Base-by-base conservation (phyloP, 2,113 vertebrate species). In the Nycticryphes semicollaris region DNA sequence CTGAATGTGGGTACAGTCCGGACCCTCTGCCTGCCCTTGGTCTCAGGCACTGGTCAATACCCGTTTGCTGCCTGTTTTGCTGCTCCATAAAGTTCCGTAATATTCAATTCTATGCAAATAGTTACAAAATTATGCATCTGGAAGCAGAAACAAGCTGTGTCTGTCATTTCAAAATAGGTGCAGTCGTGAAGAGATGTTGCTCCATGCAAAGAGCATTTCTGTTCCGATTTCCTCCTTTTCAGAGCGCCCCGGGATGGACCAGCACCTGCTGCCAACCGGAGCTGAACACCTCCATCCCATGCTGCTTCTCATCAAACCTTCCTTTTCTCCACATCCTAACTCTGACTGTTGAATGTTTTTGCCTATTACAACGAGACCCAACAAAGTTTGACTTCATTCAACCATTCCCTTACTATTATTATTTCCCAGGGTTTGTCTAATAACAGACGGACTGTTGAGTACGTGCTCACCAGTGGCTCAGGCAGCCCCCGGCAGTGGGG, bases 61-160 rank as follows among this genome's bases (percentile, higher is more conserved):
- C 68, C 50, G 11, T 12, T 47, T 73, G 39, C 56, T 30, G 23
- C 69, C 59, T 70, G 51, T 51, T 91, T 20, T 35, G 33, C 33
- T 47, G 60, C 51, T 94, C 68, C 73, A 48, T 28, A 19, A 89
- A 84, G 70, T 67, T 70, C 68, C 43, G 51, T 56, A 87, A 22
- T n/a, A 51, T 51, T 59, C 74, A 90, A 56, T 67, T 19, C 69
- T 14, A 89, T 51, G 94, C 73, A 92, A 91, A 94, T 43, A 35
- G 64, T 33, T 45, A 45, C 10, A 59, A 51, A 90, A 91, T 92
- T 63, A 84, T 63, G 68, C 86, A 78, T 76, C 3, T 87, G 51
- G 54, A 57, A 89, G 41, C 3, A 74, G 64, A 87, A 89, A 74
- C 41, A 76, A 84, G 72, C 63, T 81, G 72, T 47, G 64, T 80